Conservation (phyloP, 92 coral and sea anemone genomes). For the Parazoanthus atlanticus region DNA sequence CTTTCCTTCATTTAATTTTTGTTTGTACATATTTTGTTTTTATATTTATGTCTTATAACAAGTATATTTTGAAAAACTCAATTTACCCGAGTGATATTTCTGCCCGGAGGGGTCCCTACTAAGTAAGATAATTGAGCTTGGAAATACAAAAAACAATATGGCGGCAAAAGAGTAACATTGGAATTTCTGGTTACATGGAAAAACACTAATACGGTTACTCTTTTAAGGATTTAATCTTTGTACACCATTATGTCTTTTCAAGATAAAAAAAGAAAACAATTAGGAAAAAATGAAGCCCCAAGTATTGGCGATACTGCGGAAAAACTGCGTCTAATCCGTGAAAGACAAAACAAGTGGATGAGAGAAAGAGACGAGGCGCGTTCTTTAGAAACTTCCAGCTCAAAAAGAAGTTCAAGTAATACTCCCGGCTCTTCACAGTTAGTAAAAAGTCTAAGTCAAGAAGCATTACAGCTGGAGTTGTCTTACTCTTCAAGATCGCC, state of each 20-base stretch:
- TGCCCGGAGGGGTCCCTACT: constrained; percentile 1
- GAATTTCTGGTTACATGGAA: background rate
- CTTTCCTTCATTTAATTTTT: too few relatives aligned
- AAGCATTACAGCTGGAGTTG: constrained; percentile 11
- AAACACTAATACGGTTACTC: background rate
- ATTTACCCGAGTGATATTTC: background rate
- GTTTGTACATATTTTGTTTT: too few relatives aligned
- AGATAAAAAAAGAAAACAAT: constrained; percentile 62
- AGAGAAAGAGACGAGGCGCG: constrained; percentile 81
- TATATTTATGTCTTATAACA: too few relatives aligned
- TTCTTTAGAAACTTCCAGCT: constrained; percentile 21
- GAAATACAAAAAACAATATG: constrained; percentile 52
- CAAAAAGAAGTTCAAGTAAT: constrained; percentile 50
- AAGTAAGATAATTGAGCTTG: background rate
- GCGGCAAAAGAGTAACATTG: constrained; percentile 28
- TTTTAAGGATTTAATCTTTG: background rate
- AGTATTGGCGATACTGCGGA: constrained; percentile 71
- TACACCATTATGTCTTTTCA: constrained; percentile 71
- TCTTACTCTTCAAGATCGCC: constrained; percentile 37
- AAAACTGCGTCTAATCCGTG: constrained; percentile 85
- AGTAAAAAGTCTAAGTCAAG: constrained; percentile 32
- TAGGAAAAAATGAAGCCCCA: constrained; percentile 52
- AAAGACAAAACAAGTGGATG: constrained; percentile 94
- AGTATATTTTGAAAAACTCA: too few relatives aligned
- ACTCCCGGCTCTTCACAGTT: constrained; percentile 30